phyloP scores from a whole-genome alignment of 1,140 invertebrate genomes.

The Bicyclus anynana region DNA sequence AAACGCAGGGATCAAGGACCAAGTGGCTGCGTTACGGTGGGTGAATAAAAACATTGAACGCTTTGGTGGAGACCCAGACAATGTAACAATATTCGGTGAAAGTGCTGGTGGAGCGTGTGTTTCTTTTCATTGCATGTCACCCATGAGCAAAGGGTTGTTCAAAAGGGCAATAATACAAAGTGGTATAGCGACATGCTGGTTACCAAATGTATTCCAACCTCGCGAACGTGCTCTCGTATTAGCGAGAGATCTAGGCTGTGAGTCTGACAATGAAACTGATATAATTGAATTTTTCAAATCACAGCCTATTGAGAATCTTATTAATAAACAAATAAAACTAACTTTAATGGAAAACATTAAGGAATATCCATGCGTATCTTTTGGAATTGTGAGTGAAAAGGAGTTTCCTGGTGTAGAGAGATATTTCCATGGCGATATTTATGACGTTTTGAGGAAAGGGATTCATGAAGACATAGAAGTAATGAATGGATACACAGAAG shows the following conservation, averaged over 20 bases:
- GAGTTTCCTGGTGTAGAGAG: constrained; percentile 34
- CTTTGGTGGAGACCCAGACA: constrained; percentile 82
- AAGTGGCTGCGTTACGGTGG: constrained; percentile 80
- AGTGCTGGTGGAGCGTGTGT: constrained; percentile 77
- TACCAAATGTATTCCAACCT: constrained; percentile 21
- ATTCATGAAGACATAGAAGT: constrained; percentile 48
- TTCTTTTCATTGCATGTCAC: constrained; percentile 63
- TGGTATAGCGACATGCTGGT: constrained; percentile 26
- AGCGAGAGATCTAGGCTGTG: constrained; percentile 35
- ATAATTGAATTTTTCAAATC: constrained; percentile 35
- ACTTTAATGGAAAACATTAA: constrained; percentile 20
- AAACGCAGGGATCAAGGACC: constrained; percentile 83
- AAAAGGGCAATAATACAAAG: constrained; percentile 43
- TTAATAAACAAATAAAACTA: constrained; percentile 15
- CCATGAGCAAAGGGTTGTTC: constrained; percentile 58
- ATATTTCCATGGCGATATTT: constrained; percentile 30
- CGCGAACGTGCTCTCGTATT: constrained; percentile 35
- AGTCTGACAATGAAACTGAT: constrained; percentile 29
- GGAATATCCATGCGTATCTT: constrained; percentile 6
- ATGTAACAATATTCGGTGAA: constrained; percentile 79
- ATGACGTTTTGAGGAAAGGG: constrained; percentile 23
- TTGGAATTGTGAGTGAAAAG: constrained; percentile 37
- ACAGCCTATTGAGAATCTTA: constrained; percentile 27
- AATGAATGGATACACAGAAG: constrained; percentile 41
- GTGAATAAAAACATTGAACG: constrained; percentile 80